Evolutionary conservation across 1,140 invertebrate species (phyloP).

Genomic region (Calephelis virginiensis): DNA sequence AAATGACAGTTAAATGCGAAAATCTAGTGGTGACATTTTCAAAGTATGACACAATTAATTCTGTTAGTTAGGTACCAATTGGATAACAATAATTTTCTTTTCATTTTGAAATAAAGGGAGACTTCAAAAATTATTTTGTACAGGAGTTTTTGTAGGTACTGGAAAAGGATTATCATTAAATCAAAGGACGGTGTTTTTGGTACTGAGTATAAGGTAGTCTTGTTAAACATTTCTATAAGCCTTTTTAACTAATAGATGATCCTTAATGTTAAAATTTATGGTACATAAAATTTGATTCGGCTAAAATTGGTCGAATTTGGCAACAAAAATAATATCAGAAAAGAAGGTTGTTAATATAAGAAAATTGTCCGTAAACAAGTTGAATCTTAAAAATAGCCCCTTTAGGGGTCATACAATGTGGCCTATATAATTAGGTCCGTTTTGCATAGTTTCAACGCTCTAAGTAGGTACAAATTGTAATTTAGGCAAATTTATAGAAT

Average conservation of each 20-base stretch:
- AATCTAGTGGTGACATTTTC: neutral
- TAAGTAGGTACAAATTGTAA: constrained; percentile 15
- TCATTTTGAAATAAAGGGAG: neutral
- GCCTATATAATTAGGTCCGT: constrained; percentile 4
- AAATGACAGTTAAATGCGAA: too few species aligned
- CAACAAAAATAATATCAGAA: constrained; percentile 8
- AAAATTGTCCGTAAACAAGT: constrained; percentile 1
- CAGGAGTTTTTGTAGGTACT: too few species aligned
- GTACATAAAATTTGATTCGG: constrained; percentile 3
- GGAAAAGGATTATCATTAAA: neutral
- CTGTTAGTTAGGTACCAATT: neutral
- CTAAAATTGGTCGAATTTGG: constrained; percentile 1
- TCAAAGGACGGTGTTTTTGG: neutral
- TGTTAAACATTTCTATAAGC: neutral
- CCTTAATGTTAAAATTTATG: neutral
- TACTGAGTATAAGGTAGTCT: constrained; percentile 5
- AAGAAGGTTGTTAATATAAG: constrained; percentile 14
- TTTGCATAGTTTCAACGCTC: constrained; percentile 14
- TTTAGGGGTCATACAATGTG: constrained; percentile 3
- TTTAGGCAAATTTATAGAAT: constrained; percentile 14
- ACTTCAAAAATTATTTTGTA: neutral
- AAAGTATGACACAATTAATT: neutral
- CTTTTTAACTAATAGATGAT: neutral
- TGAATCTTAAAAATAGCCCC: neutral
- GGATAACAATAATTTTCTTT: too few species aligned